phyloP scores from a whole-genome alignment of 2,797 vertebrate species.

The Poeciliopsis gracilis region DNA sequence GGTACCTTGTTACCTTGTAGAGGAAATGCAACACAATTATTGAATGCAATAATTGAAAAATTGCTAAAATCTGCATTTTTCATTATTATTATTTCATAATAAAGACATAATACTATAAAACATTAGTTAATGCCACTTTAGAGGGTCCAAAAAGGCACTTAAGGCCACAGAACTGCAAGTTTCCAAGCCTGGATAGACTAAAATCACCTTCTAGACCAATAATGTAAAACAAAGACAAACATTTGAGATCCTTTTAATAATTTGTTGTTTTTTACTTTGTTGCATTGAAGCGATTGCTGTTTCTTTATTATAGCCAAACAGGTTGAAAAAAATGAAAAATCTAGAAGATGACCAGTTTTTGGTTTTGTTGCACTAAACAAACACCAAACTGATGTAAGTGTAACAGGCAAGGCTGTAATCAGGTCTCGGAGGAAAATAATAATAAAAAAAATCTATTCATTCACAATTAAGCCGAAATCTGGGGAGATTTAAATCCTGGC shows the following conservation, averaged over 20 bases:
- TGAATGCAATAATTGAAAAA: not conserved
- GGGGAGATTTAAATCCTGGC: slow-evolving; percentile 7
- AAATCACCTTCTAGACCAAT: not conserved
- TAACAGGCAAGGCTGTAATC: not conserved
- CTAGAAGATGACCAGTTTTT: not conserved
- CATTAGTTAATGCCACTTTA: not conserved
- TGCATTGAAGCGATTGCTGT: not conserved
- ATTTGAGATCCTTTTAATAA: not conserved
- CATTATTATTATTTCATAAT: too few species aligned
- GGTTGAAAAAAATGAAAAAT: not conserved
- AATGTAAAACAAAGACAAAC: not conserved
- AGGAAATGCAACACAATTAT: not conserved
- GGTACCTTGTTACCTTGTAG: not conserved
- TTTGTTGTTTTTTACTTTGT: not conserved
- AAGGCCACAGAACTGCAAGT: not conserved
- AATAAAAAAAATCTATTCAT: not conserved
- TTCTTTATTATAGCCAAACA: too few species aligned
- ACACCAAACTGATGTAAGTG: not conserved
- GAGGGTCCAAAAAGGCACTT: not conserved
- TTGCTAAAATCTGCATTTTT: not conserved
- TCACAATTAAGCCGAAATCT: not conserved
- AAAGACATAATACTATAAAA: too few species aligned
- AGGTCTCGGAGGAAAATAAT: not conserved
- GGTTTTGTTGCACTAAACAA: too few species aligned
- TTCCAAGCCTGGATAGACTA: not conserved